Evolutionary conservation across 1,140 invertebrate species (phyloP).

Genomic region (Brachystomella parvula): DNA sequence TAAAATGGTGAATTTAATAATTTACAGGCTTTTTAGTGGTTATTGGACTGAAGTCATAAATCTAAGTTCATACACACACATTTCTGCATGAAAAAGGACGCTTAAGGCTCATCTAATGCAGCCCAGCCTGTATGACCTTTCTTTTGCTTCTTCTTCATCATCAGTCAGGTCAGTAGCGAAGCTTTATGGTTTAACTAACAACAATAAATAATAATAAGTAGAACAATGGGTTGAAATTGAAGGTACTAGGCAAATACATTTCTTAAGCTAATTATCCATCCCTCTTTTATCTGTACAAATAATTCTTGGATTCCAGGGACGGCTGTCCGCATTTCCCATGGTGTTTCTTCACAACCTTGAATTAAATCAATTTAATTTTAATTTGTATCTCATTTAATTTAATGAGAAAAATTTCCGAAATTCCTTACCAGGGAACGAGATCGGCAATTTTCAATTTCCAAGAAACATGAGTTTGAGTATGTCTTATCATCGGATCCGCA

Average conservation of each 20-base stretch:
- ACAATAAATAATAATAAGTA: not conserved
- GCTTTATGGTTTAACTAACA: too few relatives aligned
- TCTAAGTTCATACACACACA: too few relatives aligned
- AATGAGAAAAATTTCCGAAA: not conserved
- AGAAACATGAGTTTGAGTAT: constrained; percentile 85
- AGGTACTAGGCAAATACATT: not conserved
- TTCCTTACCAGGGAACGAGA: constrained; percentile 53
- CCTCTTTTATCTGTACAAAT: constrained; percentile 49
- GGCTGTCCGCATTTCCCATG: constrained; percentile 62
- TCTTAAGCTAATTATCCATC: not conserved
- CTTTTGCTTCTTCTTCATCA: not conserved
- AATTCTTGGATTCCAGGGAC: constrained; percentile 58
- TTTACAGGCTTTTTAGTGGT: too few relatives aligned
- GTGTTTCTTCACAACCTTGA: constrained; percentile 51
- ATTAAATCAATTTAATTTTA: constrained; percentile 30
- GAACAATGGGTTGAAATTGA: not conserved
- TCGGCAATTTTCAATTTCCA: constrained; percentile 79
- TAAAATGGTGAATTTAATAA: too few relatives aligned
- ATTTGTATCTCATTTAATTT: not conserved
- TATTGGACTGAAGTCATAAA: too few relatives aligned
- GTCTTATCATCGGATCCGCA: constrained; percentile 82
- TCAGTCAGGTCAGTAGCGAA: too few relatives aligned
- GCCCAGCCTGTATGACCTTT: not conserved
- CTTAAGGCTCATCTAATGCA: not conserved
- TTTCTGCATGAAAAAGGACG: too few relatives aligned